phyloP scores from a whole-genome alignment of 2,888 invertebrate genomes.

The Leucophora obtusa region DNA sequence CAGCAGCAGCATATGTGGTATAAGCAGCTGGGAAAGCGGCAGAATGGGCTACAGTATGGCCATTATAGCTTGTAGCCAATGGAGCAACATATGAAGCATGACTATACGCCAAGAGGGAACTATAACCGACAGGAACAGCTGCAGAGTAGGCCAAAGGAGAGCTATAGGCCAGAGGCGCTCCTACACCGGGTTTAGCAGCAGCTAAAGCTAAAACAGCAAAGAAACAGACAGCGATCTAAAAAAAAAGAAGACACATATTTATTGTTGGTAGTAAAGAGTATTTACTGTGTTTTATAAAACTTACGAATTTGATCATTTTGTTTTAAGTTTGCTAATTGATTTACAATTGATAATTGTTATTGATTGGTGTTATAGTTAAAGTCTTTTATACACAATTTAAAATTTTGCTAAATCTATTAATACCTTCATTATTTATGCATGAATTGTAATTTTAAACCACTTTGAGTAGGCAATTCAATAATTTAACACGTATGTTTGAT shows the following conservation, averaged over 20 bases:
- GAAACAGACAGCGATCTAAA: conserved; percentile 71
- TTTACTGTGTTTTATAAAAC: conserved; percentile 48
- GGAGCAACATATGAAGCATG: conserved; percentile 72
- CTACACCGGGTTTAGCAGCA: conserved; percentile 66
- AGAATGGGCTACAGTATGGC: conserved; percentile 67
- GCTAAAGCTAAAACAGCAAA: conserved; percentile 73
- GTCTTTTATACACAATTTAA: not conserved
- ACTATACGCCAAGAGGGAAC: conserved; percentile 68
- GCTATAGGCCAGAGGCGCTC: conserved; percentile 39
- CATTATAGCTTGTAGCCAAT: conserved; percentile 72
- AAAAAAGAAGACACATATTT: not conserved
- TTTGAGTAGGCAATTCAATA: not conserved
- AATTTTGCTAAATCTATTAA: not conserved
- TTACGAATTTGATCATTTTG: conserved; percentile 74
- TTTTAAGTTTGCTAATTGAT: conserved; percentile 18
- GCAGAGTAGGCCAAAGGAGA: conserved; percentile 39
- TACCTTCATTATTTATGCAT: not conserved
- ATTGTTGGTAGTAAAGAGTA: not conserved
- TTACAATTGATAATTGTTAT: conserved; percentile 45
- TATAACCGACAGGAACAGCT: conserved; percentile 67
- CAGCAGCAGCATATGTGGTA: conserved; percentile 71
- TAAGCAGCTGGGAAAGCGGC: conserved; percentile 65
- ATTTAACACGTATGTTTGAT: not conserved
- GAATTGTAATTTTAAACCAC: not conserved
- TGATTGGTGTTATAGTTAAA: not conserved